Conservation (phyloP, 2,113 vertebrate genomes). For the Zootoca vivipara region DNA sequence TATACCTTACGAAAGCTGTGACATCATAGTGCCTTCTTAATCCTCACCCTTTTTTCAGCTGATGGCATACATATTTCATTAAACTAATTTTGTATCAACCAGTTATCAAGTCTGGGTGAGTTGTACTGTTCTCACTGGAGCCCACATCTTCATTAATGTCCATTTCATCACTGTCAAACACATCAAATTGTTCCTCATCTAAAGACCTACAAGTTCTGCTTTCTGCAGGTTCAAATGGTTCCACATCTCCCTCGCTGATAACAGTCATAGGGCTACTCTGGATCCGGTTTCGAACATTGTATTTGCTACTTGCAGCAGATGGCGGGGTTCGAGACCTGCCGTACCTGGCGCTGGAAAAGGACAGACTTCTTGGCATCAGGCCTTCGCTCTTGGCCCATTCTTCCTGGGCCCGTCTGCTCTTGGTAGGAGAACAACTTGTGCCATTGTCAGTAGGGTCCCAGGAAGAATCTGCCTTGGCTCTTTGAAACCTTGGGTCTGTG, state of each 20-base stretch:
- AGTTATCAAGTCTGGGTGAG: slow-evolving; percentile 42
- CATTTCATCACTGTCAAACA: slow-evolving; percentile 54
- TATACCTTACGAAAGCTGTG: slow-evolving; percentile 19
- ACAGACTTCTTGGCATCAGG: slow-evolving; percentile 81
- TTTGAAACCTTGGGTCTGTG: slow-evolving; percentile 89
- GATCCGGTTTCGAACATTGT: slow-evolving; percentile 89
- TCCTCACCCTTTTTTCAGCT: slow-evolving; percentile 70
- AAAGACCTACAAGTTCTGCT: slow-evolving; percentile 59
- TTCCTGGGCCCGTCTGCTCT: slow-evolving; percentile 80
- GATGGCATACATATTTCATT: slow-evolving; percentile 77
- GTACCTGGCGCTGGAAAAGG: slow-evolving; percentile 81
- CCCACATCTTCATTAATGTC: slow-evolving; percentile 44
- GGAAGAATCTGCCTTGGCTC: slow-evolving; percentile 76
- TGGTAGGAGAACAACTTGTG: slow-evolving; percentile 73
- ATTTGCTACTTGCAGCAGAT: slow-evolving; percentile 95
- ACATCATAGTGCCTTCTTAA: slow-evolving; percentile 20
- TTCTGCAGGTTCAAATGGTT: slow-evolving; percentile 78
- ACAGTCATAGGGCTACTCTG: slow-evolving; percentile 98
- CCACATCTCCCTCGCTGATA: slow-evolving; percentile 94
- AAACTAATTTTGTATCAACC: slow-evolving; percentile 29
- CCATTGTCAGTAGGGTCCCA: slow-evolving; percentile 71
- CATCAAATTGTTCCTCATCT: slow-evolving; percentile 47
- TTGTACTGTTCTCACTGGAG: slow-evolving; percentile 30
- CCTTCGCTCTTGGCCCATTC: slow-evolving; percentile 90
- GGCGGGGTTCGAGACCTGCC: slow-evolving; percentile 92